Percentiles rank a stretch among this genome's conserved stretches.
phyloP scores from a whole-genome alignment of 2,797 vertebrate species.

The Lepidocolaptes lacrymiger region DNA sequence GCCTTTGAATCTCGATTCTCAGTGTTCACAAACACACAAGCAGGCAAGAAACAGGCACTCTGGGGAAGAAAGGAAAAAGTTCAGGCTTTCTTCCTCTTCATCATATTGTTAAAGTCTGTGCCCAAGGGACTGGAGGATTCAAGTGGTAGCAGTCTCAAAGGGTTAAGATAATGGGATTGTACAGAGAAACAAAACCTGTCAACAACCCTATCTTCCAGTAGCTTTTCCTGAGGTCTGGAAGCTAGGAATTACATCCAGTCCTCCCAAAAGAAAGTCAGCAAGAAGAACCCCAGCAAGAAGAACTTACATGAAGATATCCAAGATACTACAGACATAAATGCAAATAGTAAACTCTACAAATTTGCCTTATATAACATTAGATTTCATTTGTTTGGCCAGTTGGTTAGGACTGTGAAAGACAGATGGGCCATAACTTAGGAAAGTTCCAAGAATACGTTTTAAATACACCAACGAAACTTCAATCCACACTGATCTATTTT shows the following conservation, averaged over 20 bases:
- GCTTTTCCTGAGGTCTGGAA: not conserved
- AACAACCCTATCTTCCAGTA: not conserved
- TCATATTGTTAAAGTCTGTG: not conserved
- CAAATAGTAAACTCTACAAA: not conserved
- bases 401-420: not conserved
- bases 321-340: not conserved
- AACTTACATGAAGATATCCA: not conserved
- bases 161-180: not conserved
- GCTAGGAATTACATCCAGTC: not conserved
- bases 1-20: not conserved
- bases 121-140: not conserved
- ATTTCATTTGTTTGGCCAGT: not conserved
- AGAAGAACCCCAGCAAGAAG: not conserved
- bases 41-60: not conserved
- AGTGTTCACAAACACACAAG: not conserved
- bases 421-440: not conserved
- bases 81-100: not conserved
- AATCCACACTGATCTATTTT: not conserved
- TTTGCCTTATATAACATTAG: not conserved
- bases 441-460: not conserved
- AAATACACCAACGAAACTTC: not conserved
- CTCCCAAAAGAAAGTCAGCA: not conserved
- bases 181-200: not conserved
- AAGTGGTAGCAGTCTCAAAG: not conserved
- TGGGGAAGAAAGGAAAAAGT: not conserved